A percentile compares a stretch with the other conserved stretches of the same genome.
Evolutionary conservation across 1,140 invertebrate species (phyloP).

Genomic region (Apis cerana): DNA sequence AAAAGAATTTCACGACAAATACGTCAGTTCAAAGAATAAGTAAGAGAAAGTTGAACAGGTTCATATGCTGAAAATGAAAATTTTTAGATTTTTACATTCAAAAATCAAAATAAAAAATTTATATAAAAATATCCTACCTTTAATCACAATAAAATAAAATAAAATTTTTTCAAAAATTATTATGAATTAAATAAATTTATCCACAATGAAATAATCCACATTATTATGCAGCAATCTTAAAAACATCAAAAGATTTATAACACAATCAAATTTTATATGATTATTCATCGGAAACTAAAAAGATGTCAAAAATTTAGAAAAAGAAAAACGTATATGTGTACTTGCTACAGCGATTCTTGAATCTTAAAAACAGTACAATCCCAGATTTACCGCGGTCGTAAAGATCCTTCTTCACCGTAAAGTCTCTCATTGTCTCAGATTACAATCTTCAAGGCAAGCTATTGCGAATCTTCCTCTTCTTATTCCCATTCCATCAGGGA

Average conservation of each 20-base stretch:
- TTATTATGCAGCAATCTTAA: background rate
- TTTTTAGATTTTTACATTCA: background rate
- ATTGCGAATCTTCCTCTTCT: background rate
- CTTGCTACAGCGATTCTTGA: background rate
- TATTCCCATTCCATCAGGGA: background rate
- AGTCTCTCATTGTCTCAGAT: background rate
- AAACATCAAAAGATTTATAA: too few relatives aligned
- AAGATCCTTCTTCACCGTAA: constrained; percentile 10
- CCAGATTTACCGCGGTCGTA: background rate
- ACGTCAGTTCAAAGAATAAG: background rate
- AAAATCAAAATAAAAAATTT: background rate
- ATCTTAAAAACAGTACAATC: background rate
- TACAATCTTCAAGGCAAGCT: background rate
- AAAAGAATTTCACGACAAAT: background rate
- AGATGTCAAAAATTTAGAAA: background rate
- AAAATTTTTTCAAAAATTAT: background rate
- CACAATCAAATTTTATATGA: background rate
- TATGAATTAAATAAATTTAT: background rate
- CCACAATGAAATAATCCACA: background rate
- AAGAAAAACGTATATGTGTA: background rate
- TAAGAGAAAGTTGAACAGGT: background rate
- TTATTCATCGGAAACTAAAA: background rate
- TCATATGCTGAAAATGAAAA: too few relatives aligned
- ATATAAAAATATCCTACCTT: background rate
- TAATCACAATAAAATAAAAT: background rate